These are phyloP conservation scores for Phymastichus coffea DNA, from an alignment of 1,140 invertebrate species.

Conservation along the genomic window DNA sequence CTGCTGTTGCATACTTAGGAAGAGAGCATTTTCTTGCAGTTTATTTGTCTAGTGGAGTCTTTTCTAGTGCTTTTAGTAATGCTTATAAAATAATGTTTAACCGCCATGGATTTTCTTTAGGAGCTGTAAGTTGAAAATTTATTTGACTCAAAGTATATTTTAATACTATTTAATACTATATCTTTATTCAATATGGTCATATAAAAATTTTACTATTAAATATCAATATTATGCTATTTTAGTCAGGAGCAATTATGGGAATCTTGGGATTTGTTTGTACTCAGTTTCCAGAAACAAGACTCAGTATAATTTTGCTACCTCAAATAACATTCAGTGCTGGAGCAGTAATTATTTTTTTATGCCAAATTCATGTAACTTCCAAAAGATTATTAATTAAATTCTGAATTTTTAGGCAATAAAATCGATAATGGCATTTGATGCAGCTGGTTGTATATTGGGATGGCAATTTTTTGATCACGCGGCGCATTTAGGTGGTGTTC, in stretches of 20 bases:
- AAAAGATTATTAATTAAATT: constrained; percentile 11
- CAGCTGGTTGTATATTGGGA: constrained; percentile 76
- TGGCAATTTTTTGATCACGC: constrained; percentile 96
- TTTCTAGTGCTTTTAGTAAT: constrained; percentile 85
- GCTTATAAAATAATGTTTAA: constrained; percentile 72
- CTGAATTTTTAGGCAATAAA: constrained; percentile 74
- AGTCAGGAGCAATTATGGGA: constrained; percentile 94
- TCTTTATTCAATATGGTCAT: constrained; percentile 28
- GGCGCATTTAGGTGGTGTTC: constrained; percentile 92
- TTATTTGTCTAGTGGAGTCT: constrained; percentile 84
- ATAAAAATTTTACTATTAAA: not conserved
- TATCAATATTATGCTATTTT: constrained; percentile 46
- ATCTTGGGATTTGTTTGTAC: constrained; percentile 85
- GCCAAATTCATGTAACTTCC: constrained; percentile 2
- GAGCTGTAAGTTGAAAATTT: constrained; percentile 73
- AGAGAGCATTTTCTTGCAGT: constrained; percentile 91
- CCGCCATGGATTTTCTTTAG: constrained; percentile 75
- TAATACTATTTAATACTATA: not conserved
- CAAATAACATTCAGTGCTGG: constrained; percentile 84
- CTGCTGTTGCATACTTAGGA: constrained; percentile 75
- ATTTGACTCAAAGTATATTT: constrained; percentile 4
- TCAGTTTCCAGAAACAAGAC: constrained; percentile 78
- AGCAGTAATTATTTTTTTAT: constrained; percentile 67
- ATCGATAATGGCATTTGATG: constrained; percentile 79
- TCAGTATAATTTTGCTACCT: constrained; percentile 90